A percentile compares a stretch with the other conserved stretches of the same genome.
phyloP scores from a whole-genome alignment of 2,113 vertebrate genomes.

The Tachycineta bicolor region DNA sequence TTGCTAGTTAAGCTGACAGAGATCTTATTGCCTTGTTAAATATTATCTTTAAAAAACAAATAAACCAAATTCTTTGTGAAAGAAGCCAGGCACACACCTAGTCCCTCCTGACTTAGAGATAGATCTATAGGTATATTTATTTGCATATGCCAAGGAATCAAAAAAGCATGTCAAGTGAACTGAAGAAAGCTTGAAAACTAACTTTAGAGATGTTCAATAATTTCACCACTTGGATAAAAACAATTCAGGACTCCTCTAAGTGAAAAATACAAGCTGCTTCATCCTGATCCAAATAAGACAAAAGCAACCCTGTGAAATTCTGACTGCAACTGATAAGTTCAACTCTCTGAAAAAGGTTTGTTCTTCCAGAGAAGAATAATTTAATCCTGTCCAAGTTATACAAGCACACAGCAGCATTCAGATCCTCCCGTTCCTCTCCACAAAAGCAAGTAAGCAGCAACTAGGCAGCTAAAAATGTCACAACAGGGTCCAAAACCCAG shows the following conservation, averaged over 20 bases:
- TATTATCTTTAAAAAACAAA: background rate
- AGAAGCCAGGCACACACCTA: background rate
- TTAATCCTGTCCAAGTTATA: background rate
- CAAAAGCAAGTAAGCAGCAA: background rate
- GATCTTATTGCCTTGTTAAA: background rate
- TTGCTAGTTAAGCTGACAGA: background rate
- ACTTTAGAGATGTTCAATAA: background rate
- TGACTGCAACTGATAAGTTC: background rate
- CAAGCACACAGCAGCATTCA: background rate
- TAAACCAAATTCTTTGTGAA: background rate
- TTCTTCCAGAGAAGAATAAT: background rate
- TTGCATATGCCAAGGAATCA: background rate
- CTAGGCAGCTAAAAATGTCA: background rate
- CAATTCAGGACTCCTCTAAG: background rate
- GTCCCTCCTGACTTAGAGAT: background rate
- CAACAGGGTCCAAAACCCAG: background rate
- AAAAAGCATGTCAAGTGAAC: background rate
- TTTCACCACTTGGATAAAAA: background rate
- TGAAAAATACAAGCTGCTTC: background rate
- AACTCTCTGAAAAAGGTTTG: background rate
- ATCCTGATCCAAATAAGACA: background rate
- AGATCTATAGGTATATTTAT: background rate
- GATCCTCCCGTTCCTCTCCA: background rate
- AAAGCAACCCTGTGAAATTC: background rate
- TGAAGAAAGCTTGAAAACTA: background rate